Evolutionary conservation across 2,888 invertebrate species (phyloP), one percentile per base, ranked within the genome.

Genomic region (Ctena decussata): DNA sequence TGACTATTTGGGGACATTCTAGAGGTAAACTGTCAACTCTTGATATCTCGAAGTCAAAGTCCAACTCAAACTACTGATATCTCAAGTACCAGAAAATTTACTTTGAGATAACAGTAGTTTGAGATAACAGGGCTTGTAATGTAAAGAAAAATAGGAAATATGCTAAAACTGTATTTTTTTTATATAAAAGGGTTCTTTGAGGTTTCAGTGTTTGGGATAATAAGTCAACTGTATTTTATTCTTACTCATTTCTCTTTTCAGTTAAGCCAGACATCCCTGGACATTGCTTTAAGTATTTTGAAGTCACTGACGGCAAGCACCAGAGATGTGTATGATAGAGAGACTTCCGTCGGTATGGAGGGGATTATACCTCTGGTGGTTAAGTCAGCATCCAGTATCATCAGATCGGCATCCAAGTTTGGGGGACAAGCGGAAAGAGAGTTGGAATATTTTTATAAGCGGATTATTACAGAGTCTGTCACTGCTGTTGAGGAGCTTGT

Each of bases 321-420:
- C 11, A 77, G 86, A 71, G 76, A 60, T 11, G 72, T 90, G 21
- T 89, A 83, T 69, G n/a, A n/a, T n/a, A n/a, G n/a, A n/a, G 77
- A 69, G 8, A 71, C 90, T n/a, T 89, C 82, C 72, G 74, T 80
- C 37, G 85, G 87, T 21, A 85, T 84, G 11, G 87, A 87, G 11
- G 89, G 89, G 12, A 83, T 93, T 6, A 84, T 92, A 35, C 80
- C 87, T 18, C 74, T 89, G 35, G 91, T 89, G 15, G 89, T 93
- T 18, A 82, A 88, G 57, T 87, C 90, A 1, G 88, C 90, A 21
- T 93, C 94, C 30, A 93, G 92, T 82, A 89, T 94, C 71, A 78
- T 94, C 75, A 85, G 85, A 41, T 93, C 92, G 24, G 87, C 90
- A 11, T 69, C 86, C 24, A 76, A 60, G 27, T 41, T 80, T 15